phyloP scores from a whole-genome alignment of 2,797 vertebrate genomes.

The Spatula versicolor region DNA sequence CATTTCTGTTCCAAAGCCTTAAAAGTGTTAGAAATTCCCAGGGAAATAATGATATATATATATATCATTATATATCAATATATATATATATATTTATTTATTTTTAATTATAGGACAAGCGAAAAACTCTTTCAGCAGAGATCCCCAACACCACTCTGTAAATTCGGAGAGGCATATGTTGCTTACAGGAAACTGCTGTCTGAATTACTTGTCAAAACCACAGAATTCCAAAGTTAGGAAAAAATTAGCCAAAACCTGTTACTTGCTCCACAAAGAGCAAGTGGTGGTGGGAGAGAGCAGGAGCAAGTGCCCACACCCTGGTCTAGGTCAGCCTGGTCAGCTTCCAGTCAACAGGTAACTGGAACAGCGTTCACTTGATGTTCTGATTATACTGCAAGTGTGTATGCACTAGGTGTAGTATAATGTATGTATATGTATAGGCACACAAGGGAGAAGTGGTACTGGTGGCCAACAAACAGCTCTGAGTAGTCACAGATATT shows the following conservation, averaged over 20 bases:
- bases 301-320: neutral
- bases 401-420: neutral
- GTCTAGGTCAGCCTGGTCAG: neutral
- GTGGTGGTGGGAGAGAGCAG: neutral
- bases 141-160: neutral
- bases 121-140: neutral
- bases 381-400: neutral
- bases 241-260: neutral
- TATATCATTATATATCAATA: too few species aligned
- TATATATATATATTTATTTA: neutral
- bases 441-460: neutral
- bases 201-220: neutral
- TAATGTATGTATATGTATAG: rapidly evolving
- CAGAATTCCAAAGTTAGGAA: neutral
- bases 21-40: neutral
- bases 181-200: neutral
- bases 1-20: neutral
- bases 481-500: neutral
- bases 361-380: neutral
- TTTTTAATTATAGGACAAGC: neutral
- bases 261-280: neutral
- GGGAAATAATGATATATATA: neutral
- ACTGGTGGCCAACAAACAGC: neutral
- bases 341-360: neutral
- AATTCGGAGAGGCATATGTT: neutral